These are phyloP conservation scores for Drosophila oshimai DNA, from an alignment of 1,140 invertebrate genomes.

Conservation along the genomic window DNA sequence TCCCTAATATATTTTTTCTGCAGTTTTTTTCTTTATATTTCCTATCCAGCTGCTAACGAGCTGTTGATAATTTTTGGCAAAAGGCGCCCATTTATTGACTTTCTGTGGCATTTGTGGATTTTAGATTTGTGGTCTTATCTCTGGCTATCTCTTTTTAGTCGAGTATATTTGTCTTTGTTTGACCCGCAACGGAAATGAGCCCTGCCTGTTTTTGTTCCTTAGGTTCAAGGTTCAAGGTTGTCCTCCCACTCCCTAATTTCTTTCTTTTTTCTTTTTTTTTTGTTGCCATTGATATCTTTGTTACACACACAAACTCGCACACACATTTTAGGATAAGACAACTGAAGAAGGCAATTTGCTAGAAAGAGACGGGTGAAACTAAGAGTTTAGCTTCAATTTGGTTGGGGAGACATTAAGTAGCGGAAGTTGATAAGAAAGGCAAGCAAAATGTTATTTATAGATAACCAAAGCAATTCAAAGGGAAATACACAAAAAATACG, in stretches of 20 bases:
- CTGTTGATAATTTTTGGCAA: constrained; percentile 68
- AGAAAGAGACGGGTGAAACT: constrained; percentile 9
- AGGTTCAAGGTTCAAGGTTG: constrained; percentile 60
- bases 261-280: constrained; percentile 4
- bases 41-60: constrained; percentile 54
- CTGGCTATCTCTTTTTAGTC: neutral
- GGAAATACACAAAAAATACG: neutral
- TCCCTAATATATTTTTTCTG: neutral
- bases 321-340: constrained; percentile 23
- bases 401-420: constrained; percentile 18
- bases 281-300: constrained; percentile 63
- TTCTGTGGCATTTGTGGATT: constrained; percentile 70
- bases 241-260: constrained; percentile 2
- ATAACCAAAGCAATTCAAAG: constrained; percentile 10
- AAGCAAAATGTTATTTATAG: constrained; percentile 44
- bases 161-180: constrained; percentile 40
- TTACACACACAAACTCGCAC: constrained; percentile 30
- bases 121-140: constrained; percentile 27
- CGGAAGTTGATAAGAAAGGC: constrained; percentile 48
- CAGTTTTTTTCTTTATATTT: neutral
- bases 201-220: constrained; percentile 28
- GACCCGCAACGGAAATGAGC: constrained; percentile 64
- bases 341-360: constrained; percentile 33
- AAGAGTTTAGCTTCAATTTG: constrained; percentile 26
- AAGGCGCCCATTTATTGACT: constrained; percentile 69